Evolutionary conservation across 2,113 vertebrate genomes (phyloP), one percentile per base, ranked within the genome.

Genomic region (Dipodomys merriami): DNA sequence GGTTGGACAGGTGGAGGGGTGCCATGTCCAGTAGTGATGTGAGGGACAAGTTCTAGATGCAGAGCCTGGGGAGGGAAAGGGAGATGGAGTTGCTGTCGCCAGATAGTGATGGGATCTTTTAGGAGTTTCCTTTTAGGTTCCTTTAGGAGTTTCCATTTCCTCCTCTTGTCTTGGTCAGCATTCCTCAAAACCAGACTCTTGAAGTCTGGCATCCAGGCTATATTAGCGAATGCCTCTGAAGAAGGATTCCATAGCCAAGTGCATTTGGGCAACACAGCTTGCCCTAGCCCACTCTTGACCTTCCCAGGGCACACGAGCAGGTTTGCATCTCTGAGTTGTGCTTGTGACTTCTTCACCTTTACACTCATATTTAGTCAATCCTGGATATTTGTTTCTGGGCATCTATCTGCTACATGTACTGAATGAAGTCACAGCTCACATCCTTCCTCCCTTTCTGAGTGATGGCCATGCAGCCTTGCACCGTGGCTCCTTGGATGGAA

Each of bases 11-110:
- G 7, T 49, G 18, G 53, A 5, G 1, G 69, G 79, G 16, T 12
- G 15, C 76, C 46, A 16, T 4, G 35, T 65, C 57, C 33, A 9
- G 2, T 44, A n/a, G 35, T 5, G 30, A 22, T 0, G 0, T 30
- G 15, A 82, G 46, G 73, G 23, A 30, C 9, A 20, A 5, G 4
- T n/a, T 78, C 64, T 62, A 67, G 13, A 62, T 1, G 3, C 49
- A 67, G 49, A 73, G 9, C 35, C 30, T 12, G 6, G n/a, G 33
- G 23, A 16, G 39, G 2, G 1, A 23, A 25, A 1, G 6, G 6
- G 39, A 15, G 30, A 44, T 7, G 69, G 78, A 49, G 23, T 20
- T 62, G 30, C 30, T 57, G 1, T 18, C 64, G 18, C 77, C n/a
- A 53, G 71, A 73, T 19, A 8, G 27, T 49, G 18, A 0, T 39